Evolutionary conservation across 2,113 vertebrate genomes (phyloP), one percentile per base, ranked within the genome.

Genomic region (Dipodomys ordii): DNA sequence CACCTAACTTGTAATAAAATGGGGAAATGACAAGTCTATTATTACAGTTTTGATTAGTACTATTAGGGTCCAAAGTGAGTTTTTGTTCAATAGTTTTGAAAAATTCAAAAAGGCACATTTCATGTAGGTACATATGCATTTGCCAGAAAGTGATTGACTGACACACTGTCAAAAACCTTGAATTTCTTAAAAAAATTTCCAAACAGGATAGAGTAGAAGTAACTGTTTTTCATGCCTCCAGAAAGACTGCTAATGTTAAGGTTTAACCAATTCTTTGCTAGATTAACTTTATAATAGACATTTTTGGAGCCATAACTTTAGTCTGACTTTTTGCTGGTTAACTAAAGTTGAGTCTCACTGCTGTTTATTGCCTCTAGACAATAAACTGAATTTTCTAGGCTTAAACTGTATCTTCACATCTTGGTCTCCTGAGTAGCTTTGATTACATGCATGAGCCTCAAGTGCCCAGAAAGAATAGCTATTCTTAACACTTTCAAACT

Each of bases 131-230:
- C 85, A 53, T 64, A 77, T 88, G 72, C 62, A 92, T 82, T 94
- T 68, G 12, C 3, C 86, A 94, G 35, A 83, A 92, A 95, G 94
- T 68, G 19, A 94, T 76, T 87, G 57, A 95, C 28, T 94, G 69
- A 74, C 83, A 97, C 72, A 7, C 49, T 97, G 95, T 94, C 92
- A 96, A 97, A 57, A 97, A 96, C 94, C 71, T 96, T 73, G 4
- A 90, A 39, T 92, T 87, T 65, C 83, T 95, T 88, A 82, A 80
- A 94, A 94, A 95, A 9, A 2, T 23, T 94, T 94, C 83, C 69
- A 83, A 83, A 92, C 9, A 80, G 16, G 39, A 76, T 35, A 11
- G 69, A 64, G 30, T 68, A 83, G 69, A 77, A 32, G 62, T 39
- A 69, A 53, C 68, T 74, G 90, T 2, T 60, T 84, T 81, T 79